Evolutionary conservation across 2,113 vertebrate genomes (phyloP).

Genomic region (Eupsittula cactorum): DNA sequence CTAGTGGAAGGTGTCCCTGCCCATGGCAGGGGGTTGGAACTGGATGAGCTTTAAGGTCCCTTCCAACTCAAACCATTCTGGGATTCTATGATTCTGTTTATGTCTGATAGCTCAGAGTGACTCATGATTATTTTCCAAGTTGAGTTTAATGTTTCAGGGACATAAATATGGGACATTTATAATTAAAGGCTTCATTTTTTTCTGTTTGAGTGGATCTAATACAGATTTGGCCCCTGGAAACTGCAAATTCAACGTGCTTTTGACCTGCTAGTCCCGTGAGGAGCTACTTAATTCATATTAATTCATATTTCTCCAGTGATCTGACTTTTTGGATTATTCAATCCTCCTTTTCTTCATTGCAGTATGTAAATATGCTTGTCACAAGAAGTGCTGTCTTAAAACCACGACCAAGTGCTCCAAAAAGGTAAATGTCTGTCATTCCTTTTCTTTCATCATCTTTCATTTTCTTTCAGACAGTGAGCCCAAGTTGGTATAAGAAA

Average conservation of each 20-base stretch:
- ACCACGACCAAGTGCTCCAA: constrained; percentile 92
- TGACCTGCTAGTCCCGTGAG: not conserved
- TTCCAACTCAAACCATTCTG: not conserved
- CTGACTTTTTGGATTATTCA: not conserved
- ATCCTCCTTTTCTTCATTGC: constrained; percentile 63
- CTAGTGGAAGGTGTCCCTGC: not conserved
- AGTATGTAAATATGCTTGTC: constrained; percentile 98
- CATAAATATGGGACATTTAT: not conserved
- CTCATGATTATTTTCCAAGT: not conserved
- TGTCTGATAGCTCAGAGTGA: not conserved
- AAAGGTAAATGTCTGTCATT: constrained; percentile 82
- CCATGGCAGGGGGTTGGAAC: not conserved
- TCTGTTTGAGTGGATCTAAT: not conserved
- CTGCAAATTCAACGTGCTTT: not conserved
- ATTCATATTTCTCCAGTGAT: not conserved
- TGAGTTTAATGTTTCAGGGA: not conserved
- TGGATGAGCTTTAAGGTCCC: not conserved
- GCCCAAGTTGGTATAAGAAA: not conserved
- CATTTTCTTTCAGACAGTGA: not conserved
- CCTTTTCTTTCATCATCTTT: not conserved
- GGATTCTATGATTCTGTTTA: not conserved
- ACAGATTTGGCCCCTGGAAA: not conserved
- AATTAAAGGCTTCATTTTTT: not conserved
- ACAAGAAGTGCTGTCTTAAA: constrained; percentile 96
- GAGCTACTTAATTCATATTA: not conserved